Evolutionary conservation across 2,888 invertebrate genomes (phyloP), one percentile per base, ranked within the genome.

Genomic region (Tethea ocularis): DNA sequence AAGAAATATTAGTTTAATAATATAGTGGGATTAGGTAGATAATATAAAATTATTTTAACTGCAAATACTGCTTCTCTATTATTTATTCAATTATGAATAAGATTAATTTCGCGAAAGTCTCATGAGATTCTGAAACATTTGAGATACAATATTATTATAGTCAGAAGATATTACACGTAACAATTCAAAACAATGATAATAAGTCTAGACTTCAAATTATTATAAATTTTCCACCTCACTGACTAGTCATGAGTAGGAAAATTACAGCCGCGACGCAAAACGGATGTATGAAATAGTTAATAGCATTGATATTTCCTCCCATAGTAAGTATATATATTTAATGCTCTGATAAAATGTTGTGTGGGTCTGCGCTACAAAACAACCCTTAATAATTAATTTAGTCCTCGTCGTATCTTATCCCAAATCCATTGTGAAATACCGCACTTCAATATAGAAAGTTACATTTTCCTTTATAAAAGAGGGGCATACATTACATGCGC

Each of bases 111-210:
- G 22, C 11, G 29, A 13, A 33, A 29, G 15, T 22, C 29, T 36
- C 54, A 20, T 10, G 20, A 46, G 46, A 46, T 46, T 20, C 17
- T 46, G 10, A 46, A 46, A 20, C 10, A n/a, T 46, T 46, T 46
- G 10, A 20, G 13, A 54, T 54, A 53, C 33, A 53, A n/a, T 20
- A 54, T 54, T n/a, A 33, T 3, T 11, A 33, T 6, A 54, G 22
- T 33, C 20, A 13, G 33, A 33, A 22, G 54, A 22, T 33, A 36
- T 22, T 54, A 33, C n/a, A n/a, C 33, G 33, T 54, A 33, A 33
- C 22, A 20, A 54, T 54, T 33, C 53, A 20, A 53, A 53, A 53
- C 33, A 20, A 20, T 53, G n/a, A 53, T 52, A 26, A 26, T n/a
- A 53, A 41, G 15, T 10, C 46, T 46, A 33, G 1, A 13, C 13